A percentile compares a stretch with the other conserved stretches of the same genome.
These are phyloP conservation scores for Astreopora myriophthalma DNA, from an alignment of 64 coral and sea anemone species.

Conservation along the genomic window DNA sequence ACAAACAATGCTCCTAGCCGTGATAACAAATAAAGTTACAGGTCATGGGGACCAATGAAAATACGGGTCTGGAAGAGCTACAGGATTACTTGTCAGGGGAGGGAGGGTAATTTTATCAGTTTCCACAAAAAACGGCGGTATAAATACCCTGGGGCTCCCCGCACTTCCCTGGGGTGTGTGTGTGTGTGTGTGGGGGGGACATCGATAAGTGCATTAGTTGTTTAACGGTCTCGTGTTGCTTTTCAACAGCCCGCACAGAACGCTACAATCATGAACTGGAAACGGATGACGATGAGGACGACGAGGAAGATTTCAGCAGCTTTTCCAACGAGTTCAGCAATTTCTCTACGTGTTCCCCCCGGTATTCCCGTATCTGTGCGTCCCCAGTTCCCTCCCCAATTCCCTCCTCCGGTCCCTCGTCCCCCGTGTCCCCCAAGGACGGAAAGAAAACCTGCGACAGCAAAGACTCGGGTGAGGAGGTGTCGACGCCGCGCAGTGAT, in stretches of 20 bases:
- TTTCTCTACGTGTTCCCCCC: constrained; percentile 95
- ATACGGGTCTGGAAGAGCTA: too few species aligned
- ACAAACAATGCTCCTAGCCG: too few species aligned
- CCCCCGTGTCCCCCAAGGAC: constrained; percentile 32
- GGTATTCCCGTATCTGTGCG: constrained; percentile 87
- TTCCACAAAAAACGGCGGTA: too few species aligned
- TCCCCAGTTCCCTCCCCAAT: constrained; percentile 78
- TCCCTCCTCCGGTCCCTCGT: background rate
- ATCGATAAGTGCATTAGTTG: too few species aligned
- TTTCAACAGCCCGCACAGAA: constrained; percentile 79
- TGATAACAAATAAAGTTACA: too few species aligned
- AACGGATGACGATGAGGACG: constrained; percentile 94
- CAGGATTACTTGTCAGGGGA: too few species aligned
- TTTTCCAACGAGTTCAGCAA: constrained; percentile 89
- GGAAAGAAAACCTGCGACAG: constrained; percentile 11
- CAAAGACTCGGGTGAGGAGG: constrained; percentile 31
- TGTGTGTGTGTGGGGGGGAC: too few species aligned
- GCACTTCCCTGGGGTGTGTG: too few species aligned
- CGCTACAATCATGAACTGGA: constrained; percentile 98
- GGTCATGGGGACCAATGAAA: too few species aligned
- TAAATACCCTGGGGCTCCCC: too few species aligned
- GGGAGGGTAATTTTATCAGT: too few species aligned
- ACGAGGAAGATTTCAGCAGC: constrained; percentile 80
- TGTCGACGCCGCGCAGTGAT: constrained; percentile 36
- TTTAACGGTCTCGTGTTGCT: background rate